Evolutionary conservation across 1,140 invertebrate species (phyloP).

Genomic region (Cyclina sinensis): DNA sequence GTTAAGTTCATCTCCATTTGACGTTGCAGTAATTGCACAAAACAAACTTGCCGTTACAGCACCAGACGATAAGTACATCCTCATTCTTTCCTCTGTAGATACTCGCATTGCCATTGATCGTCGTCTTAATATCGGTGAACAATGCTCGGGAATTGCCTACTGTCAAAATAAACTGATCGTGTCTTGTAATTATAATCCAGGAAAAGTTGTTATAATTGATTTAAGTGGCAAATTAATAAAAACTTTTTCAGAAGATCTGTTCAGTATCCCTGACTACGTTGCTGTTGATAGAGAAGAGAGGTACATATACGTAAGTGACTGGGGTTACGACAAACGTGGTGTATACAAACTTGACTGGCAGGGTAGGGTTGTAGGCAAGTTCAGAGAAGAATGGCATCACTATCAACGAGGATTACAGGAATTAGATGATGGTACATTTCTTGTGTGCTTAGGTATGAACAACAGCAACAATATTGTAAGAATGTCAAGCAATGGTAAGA

Average conservation of each 20-base stretch:
- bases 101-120: neutral
- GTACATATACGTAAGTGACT: slow-evolving; percentile 1
- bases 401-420: neutral
- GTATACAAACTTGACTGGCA: neutral
- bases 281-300: neutral
- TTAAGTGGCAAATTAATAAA: neutral
- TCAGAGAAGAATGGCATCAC: too few species aligned
- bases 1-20: neutral
- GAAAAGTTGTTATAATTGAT: neutral
- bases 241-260: neutral
- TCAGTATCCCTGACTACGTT: neutral
- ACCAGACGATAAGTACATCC: neutral
- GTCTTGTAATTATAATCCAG: neutral
- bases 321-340: neutral
- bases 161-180: neutral
- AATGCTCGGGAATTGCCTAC: neutral
- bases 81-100: neutral
- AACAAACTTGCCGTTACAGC: neutral
- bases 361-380: neutral
- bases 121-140: neutral
- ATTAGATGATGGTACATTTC: slow-evolving; percentile 2
- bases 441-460: neutral
- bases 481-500: neutral
- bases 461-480: neutral
- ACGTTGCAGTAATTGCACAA: neutral